A percentile compares a stretch with the other conserved stretches of the same genome.
Conservation (phyloP, 2,888 invertebrate species). For the Lapara coniferarum region DNA sequence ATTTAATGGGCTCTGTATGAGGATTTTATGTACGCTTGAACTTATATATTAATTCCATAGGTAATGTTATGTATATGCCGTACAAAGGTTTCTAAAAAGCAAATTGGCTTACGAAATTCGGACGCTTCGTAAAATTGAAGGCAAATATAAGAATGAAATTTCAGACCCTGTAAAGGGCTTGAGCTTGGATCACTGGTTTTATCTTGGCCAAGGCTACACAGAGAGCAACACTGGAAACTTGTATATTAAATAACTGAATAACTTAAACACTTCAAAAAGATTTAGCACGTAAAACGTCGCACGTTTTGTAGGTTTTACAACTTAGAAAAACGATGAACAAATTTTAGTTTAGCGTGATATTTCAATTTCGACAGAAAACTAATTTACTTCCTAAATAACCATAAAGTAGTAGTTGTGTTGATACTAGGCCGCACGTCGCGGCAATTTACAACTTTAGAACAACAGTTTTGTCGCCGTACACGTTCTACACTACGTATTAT, state of each 20-base stretch:
- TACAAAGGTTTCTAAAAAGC: slow-evolving; percentile 11
- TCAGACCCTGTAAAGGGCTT: slow-evolving; percentile 13
- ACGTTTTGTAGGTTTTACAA: background rate
- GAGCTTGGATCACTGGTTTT: slow-evolving; percentile 13
- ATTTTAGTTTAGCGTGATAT: background rate
- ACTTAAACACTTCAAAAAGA: slow-evolving; percentile 2
- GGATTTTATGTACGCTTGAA: background rate
- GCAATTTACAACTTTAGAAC: too few relatives aligned
- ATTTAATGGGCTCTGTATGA: background rate
- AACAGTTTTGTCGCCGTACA: too few relatives aligned
- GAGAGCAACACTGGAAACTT: slow-evolving; percentile 15
- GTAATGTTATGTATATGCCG: background rate
- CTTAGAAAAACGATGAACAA: background rate
- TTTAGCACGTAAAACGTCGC: background rate
- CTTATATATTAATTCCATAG: background rate
- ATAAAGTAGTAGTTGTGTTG: too few relatives aligned
- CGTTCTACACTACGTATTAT: too few relatives aligned
- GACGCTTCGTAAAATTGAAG: slow-evolving; percentile 1
- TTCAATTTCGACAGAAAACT: too few relatives aligned
- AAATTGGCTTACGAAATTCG: slow-evolving; percentile 4
- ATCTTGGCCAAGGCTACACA: slow-evolving; percentile 14
- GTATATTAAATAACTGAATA: slow-evolving; percentile 17
- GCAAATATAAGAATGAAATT: slow-evolving; percentile 4
- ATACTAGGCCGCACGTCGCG: too few relatives aligned
- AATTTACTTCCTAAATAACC: too few relatives aligned